Evolutionary conservation across 2,888 invertebrate genomes (phyloP).

Genomic region (Synanthedon myopaeformis): DNA sequence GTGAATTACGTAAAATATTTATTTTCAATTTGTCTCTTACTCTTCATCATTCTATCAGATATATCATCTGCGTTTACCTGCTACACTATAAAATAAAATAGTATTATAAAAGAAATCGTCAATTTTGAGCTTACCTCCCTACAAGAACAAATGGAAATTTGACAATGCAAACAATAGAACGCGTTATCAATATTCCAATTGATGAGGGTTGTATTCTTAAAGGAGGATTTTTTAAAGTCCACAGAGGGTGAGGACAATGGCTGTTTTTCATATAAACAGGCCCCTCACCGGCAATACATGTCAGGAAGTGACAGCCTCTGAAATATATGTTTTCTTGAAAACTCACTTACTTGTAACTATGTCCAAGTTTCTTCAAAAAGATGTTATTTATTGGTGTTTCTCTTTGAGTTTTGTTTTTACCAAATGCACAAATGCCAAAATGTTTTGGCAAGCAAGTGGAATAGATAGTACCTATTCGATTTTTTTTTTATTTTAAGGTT

Average conservation of each 20-base stretch:
- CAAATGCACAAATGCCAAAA: too few relatives aligned
- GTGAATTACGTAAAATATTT: too few relatives aligned
- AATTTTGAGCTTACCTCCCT: neutral
- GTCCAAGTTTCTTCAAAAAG: neutral
- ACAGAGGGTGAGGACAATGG: conserved; percentile 26
- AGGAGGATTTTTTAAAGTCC: conserved; percentile 27
- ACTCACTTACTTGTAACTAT: conserved; percentile 4
- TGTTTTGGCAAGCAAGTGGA: too few relatives aligned
- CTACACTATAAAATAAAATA: too few relatives aligned
- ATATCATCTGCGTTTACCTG: too few relatives aligned
- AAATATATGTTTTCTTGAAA: conserved; percentile 27
- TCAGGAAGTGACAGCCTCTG: conserved; percentile 16
- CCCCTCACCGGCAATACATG: conserved; percentile 10
- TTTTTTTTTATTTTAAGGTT: too few relatives aligned
- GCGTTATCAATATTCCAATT: conserved; percentile 27
- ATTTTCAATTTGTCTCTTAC: too few relatives aligned
- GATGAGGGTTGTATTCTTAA: conserved; percentile 22
- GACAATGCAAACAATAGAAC: neutral
- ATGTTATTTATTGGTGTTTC: neutral
- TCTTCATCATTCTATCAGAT: too few relatives aligned
- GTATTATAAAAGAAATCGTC: too few relatives aligned
- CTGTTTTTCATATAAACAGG: conserved; percentile 31
- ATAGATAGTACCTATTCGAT: too few relatives aligned
- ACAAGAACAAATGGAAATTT: neutral
- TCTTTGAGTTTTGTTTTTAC: neutral